phyloP scores from a whole-genome alignment of 2,888 invertebrate species.

The Nephrotoma guestfalica region DNA sequence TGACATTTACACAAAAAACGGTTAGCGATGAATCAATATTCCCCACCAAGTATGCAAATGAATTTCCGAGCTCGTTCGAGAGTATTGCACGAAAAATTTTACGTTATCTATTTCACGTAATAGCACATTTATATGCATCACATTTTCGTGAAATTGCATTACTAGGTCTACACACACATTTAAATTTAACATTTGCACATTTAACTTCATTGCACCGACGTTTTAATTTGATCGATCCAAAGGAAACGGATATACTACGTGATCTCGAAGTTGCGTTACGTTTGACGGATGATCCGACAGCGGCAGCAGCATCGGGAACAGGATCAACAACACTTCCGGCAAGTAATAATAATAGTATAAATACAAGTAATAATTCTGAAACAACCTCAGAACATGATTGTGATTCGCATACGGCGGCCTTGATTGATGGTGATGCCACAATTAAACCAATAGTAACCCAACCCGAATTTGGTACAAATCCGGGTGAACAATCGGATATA shows the following conservation, averaged over 20 bases:
- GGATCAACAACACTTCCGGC: constrained; percentile 11
- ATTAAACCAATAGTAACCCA: constrained; percentile 30
- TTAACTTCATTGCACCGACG: constrained; percentile 74
- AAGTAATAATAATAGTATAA: constrained; percentile 1
- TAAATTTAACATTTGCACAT: constrained; percentile 95
- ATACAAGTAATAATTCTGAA: constrained; percentile 4
- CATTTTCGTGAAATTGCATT: constrained; percentile 93
- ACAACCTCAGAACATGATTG: constrained; percentile 7
- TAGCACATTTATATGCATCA: constrained; percentile 95
- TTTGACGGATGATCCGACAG: constrained; percentile 37
- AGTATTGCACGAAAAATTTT: constrained; percentile 90
- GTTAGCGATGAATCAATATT: constrained; percentile 93
- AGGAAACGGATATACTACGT: constrained; percentile 89
- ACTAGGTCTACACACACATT: constrained; percentile 87
- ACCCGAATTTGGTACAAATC: constrained; percentile 24
- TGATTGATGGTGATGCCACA: constrained; percentile 17
- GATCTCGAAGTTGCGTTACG: constrained; percentile 78
- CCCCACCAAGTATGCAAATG: constrained; percentile 94
- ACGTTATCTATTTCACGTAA: constrained; percentile 92
- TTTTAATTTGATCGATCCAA: constrained; percentile 84
- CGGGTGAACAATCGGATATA: constrained; percentile 12
- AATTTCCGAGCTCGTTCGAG: constrained; percentile 90
- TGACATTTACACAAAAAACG: constrained; percentile 95
- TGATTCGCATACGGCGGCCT: neutral
- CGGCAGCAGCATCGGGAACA: constrained; percentile 8